Conservation (phyloP, 2,113 vertebrate species). For the Sitta europaea region DNA sequence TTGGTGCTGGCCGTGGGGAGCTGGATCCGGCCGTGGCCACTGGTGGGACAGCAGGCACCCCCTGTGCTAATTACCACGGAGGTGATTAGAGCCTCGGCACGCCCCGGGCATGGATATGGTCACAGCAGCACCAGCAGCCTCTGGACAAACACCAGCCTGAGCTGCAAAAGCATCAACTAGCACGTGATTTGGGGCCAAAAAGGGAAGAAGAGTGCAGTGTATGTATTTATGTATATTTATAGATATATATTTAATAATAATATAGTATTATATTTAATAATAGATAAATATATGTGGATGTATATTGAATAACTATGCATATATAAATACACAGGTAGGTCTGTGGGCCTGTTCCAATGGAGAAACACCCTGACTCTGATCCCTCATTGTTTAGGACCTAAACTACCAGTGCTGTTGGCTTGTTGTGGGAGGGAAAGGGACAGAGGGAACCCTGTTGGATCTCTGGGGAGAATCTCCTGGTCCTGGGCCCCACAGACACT, state of each 20-base stretch:
- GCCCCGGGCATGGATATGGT: background rate
- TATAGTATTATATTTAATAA: background rate
- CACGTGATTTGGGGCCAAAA: background rate
- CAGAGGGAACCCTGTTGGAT: rapidly evolving
- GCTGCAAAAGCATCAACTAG: background rate
- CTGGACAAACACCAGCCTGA: background rate
- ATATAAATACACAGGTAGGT: too few species aligned
- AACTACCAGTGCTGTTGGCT: background rate
- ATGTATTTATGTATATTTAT: background rate
- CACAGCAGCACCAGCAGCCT: background rate
- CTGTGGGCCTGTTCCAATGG: background rate
- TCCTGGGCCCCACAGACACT: background rate
- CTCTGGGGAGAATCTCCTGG: background rate
- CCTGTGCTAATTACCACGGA: background rate
- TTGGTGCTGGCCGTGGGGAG: rapidly evolving
- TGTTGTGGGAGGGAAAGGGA: background rate
- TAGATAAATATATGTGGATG: background rate
- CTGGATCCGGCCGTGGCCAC: rapidly evolving
- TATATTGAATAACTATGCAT: background rate
- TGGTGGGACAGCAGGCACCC: background rate
- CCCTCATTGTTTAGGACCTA: background rate
- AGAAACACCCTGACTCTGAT: rapidly evolving
- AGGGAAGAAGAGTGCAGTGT: background rate
- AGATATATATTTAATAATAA: background rate
- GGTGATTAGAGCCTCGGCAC: rapidly evolving